Evolutionary conservation across 2,888 invertebrate genomes (phyloP).

Genomic region (Spisula solida): DNA sequence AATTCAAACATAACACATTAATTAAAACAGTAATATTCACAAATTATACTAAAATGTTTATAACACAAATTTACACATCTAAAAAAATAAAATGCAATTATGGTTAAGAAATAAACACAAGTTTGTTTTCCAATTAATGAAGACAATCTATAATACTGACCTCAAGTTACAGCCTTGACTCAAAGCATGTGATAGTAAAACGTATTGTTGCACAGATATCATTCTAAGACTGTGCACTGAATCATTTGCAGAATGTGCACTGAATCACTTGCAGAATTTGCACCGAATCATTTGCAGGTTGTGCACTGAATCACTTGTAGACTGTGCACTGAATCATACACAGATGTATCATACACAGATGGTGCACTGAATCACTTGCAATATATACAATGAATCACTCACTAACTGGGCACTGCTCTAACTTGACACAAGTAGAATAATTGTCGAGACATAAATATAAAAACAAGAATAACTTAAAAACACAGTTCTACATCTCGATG

Average conservation of each 20-base stretch:
- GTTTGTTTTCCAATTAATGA: background rate
- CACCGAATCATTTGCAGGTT: too few species aligned
- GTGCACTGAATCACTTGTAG: too few species aligned
- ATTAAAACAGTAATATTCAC: background rate
- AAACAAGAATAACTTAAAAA: background rate
- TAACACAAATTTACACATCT: background rate
- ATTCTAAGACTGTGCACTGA: too few species aligned
- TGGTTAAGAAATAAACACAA: background rate
- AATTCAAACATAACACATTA: background rate
- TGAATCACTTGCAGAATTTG: too few species aligned
- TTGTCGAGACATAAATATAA: slow-evolving; percentile 6
- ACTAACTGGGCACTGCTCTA: background rate
- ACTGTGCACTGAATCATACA: too few species aligned
- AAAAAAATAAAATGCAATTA: slow-evolving; percentile 6
- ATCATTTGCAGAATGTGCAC: too few species aligned
- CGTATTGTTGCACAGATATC: too few species aligned
- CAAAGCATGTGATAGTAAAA: background rate
- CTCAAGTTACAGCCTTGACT: background rate
- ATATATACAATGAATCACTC: too few species aligned
- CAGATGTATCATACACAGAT: too few species aligned
- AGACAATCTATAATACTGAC: background rate
- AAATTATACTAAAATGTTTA: slow-evolving; percentile 12
- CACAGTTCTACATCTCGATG: background rate
- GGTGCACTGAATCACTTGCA: too few species aligned
- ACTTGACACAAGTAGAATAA: background rate